These are phyloP conservation scores for Cyphomyrus plagiostoma DNA, from an alignment of 2,113 vertebrate genomes.

Conservation along the genomic window DNA sequence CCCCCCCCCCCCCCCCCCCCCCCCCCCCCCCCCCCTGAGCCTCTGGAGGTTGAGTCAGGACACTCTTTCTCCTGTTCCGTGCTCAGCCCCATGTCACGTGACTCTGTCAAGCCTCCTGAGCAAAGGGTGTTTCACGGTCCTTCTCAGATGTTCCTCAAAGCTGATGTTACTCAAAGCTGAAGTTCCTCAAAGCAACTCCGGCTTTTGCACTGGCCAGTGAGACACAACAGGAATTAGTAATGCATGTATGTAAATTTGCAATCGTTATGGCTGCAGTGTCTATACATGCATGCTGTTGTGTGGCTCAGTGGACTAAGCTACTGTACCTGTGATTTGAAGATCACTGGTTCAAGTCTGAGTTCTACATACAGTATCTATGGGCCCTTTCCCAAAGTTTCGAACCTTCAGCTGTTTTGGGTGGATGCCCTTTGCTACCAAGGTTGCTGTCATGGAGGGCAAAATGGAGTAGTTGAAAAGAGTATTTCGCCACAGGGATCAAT, in stretches of 20 bases:
- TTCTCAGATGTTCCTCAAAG: neutral
- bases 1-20: too few species aligned
- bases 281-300: neutral
- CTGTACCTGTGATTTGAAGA: neutral
- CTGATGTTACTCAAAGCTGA: neutral
- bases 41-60: neutral
- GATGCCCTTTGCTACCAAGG: neutral
- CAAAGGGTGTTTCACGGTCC: neutral
- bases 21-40: too few species aligned
- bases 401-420: neutral
- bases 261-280: neutral
- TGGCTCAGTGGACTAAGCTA: neutral
- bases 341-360: neutral
- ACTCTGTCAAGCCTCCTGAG: neutral
- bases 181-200: too few species aligned
- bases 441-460: neutral
- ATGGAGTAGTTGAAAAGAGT: too few species aligned
- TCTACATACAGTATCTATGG: neutral
- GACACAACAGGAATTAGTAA: neutral
- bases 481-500: too few species aligned
- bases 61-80: neutral
- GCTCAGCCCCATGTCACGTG: neutral
- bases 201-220: neutral
- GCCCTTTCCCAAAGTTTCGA: neutral
- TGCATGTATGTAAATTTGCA: neutral